Base-by-base conservation (phyloP, 1,140 invertebrate genomes). In the Procambarus virginalis region DNA sequence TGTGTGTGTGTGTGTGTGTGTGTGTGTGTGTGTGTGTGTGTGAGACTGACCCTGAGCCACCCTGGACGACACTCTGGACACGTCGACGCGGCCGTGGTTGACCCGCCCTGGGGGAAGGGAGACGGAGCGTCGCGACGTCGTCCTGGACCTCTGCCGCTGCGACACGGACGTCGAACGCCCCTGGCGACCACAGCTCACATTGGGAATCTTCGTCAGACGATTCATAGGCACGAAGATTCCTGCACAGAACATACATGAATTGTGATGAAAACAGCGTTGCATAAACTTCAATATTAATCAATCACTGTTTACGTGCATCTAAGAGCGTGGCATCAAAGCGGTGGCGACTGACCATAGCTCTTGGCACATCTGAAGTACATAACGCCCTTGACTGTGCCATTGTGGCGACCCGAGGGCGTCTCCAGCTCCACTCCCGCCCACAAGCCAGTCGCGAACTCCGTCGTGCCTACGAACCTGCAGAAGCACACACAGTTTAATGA, bases 341-440 rank as follows among this genome's bases (percentile, higher is more conserved):
- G 34, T 34, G 12, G 10, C 34, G 68, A 73, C 84, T 64, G 34
- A 92, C 98, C 99, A 94, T 97, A 97, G 93, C 97, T 97, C 22
- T 97, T 96, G 85, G 96, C 95, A 94, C 98, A 99, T 91, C 97
- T 96, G 94, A 99, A 99, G 95, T 99, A 99, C 94, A 98, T 98
- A 94, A 86, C 92, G 92, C 95, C 98, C 92, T 96, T 97, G 70
- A 99, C 98, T 75, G 97, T 97, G 81, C 98, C 98, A 94, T 99
- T 98, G 94, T 99, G 99, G 94, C 99, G 99, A 64, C 98, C 98
- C 84, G 97, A 94, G 2, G 97, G 96, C 89, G 99, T 97, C 93
- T 99, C 98, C 91, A 99, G 95, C 94, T 99, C 98, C 48, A 99
- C 96, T 17, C 98, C 98, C 87, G 97, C 98, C 98, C 98, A 99